Evolutionary conservation across 1,140 invertebrate genomes (phyloP).

Genomic region (Drosophila dunni): DNA sequence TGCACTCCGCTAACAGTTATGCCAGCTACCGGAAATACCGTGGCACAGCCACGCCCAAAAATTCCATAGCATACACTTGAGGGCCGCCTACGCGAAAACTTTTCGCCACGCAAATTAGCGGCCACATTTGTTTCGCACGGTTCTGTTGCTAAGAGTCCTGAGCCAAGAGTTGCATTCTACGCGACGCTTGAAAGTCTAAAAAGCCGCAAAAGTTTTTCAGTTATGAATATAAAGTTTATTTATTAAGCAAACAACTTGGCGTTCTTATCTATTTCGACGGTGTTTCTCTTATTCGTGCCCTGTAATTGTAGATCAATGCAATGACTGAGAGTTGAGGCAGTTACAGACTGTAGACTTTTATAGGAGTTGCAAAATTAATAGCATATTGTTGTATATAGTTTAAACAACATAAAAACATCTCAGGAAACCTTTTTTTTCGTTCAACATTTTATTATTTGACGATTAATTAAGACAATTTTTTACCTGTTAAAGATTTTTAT

Average conservation of each 20-base stretch:
- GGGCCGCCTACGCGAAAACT: slow-evolving; percentile 55
- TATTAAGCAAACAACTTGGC: slow-evolving; percentile 81
- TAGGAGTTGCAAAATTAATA: too few relatives aligned
- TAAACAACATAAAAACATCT: too few relatives aligned
- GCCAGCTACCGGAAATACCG: slow-evolving; percentile 69
- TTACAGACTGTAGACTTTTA: too few relatives aligned
- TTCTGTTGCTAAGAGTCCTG: neutral
- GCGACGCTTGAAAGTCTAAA: slow-evolving; percentile 29
- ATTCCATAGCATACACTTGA: slow-evolving; percentile 68
- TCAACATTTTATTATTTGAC: too few relatives aligned
- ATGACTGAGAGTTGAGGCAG: too few relatives aligned
- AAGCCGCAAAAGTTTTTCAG: slow-evolving; percentile 72
- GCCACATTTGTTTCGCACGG: slow-evolving; percentile 70
- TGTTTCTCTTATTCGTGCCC: slow-evolving; percentile 43
- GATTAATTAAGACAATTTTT: too few relatives aligned
- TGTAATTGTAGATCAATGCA: neutral
- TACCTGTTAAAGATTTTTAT: too few relatives aligned
- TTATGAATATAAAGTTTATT: slow-evolving; percentile 83
- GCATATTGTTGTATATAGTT: too few relatives aligned
- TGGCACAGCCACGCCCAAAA: slow-evolving; percentile 52
- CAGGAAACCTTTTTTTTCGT: too few relatives aligned
- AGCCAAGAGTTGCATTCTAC: neutral
- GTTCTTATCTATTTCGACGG: slow-evolving; percentile 67
- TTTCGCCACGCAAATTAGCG: slow-evolving; percentile 78
- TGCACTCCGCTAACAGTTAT: slow-evolving; percentile 46